Evolutionary conservation across 37 sponge, comb jelly and placozoan genomes (phyloP).

Genomic region (Axinella damicornis): DNA sequence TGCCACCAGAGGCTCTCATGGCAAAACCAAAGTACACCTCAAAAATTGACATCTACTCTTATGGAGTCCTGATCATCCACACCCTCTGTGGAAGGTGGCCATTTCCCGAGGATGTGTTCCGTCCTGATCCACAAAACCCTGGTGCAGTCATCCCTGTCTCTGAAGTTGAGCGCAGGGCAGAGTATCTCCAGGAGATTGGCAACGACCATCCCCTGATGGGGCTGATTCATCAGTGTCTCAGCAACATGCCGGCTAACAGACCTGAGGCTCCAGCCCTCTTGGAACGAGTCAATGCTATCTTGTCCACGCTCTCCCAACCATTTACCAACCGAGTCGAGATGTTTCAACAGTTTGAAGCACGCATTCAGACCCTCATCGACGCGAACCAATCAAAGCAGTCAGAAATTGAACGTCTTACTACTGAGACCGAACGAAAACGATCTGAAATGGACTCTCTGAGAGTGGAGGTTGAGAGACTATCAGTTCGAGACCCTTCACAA

Average conservation of each 20-base stretch:
- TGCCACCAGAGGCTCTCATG: slow-evolving; percentile 49
- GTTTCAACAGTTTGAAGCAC: slow-evolving; percentile 5
- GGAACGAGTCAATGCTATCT: background rate
- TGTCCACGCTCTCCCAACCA: background rate
- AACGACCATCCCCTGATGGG: slow-evolving; percentile 34
- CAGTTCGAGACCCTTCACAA: background rate
- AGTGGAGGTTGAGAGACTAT: background rate
- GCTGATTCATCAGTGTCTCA: slow-evolving; percentile 32
- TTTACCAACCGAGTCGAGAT: slow-evolving; percentile 18
- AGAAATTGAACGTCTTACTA: too few species aligned
- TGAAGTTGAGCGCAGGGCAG: slow-evolving; percentile 32
- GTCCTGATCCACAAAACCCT: slow-evolving; percentile 8
- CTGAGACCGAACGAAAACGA: too few species aligned
- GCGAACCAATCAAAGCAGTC: too few species aligned
- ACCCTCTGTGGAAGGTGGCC: slow-evolving; percentile 32
- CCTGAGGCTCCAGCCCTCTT: slow-evolving; percentile 12
- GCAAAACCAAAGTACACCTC: slow-evolving; percentile 34
- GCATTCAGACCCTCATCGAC: too few species aligned
- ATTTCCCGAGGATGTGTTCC: background rate
- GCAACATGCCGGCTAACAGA: slow-evolving; percentile 17
- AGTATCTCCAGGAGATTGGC: slow-evolving; percentile 23
- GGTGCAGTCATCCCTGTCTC: slow-evolving; percentile 22
- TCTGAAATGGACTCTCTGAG: slow-evolving; percentile 4
- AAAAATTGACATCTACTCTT: slow-evolving; percentile 37
- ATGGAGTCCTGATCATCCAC: slow-evolving; percentile 32